Evolutionary conservation across 2,113 vertebrate genomes (phyloP).

Genomic region (Paramisgurnus dabryanus): DNA sequence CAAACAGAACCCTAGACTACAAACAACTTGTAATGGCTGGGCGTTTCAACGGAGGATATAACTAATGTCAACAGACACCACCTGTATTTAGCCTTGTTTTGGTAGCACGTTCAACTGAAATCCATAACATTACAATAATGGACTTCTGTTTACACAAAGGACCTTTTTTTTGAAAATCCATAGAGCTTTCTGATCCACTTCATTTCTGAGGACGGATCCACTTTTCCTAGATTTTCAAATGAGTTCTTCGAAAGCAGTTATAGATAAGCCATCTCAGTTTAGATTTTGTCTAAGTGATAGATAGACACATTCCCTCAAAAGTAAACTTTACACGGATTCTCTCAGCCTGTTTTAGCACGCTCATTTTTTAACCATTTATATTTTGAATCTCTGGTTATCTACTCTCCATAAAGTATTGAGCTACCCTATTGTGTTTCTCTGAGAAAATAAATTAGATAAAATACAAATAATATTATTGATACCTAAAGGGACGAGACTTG

Average conservation of each 20-base stretch:
- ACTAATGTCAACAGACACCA: slow-evolving; percentile 31
- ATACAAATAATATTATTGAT: slow-evolving; percentile 4
- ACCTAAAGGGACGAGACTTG: neutral
- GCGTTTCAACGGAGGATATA: slow-evolving; percentile 26
- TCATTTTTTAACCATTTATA: neutral
- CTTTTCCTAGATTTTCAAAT: neutral
- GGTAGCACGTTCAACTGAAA: neutral
- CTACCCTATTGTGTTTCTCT: neutral
- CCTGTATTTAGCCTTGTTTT: slow-evolving; percentile 18
- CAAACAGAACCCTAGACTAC: neutral
- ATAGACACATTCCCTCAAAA: neutral
- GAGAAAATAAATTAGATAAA: neutral
- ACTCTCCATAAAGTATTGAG: neutral
- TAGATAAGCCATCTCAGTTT: neutral
- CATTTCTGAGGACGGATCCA: neutral
- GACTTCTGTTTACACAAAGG: neutral
- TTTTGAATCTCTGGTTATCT: neutral
- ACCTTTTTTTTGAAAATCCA: neutral
- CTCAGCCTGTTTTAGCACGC: neutral
- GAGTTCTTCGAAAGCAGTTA: neutral
- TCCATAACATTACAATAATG: neutral
- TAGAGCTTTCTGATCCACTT: neutral
- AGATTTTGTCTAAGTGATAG: neutral
- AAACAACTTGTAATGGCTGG: slow-evolving; percentile 1
- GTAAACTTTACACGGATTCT: neutral